Base-by-base conservation (phyloP, 2,888 invertebrate species). In the Tenthredo mesomela region DNA sequence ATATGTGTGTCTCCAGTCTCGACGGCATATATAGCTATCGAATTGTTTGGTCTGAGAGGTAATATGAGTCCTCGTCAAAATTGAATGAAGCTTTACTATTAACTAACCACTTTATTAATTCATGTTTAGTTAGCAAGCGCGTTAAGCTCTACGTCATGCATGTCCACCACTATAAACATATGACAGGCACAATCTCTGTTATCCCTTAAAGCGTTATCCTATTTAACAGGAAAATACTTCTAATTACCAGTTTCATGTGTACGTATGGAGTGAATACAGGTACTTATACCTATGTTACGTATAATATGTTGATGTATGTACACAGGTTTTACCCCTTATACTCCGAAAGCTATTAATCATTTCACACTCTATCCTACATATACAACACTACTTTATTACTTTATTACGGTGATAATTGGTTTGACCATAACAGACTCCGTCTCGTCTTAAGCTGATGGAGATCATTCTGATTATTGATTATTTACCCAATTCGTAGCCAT, bases 71-170 rank as follows among this genome's bases (percentile, higher is more conserved):
- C 67, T 70, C 33, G 82, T 82, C 82, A 65, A 82, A 82, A 70
- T 82, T 50, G 50, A 70, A 47, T 70, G 65, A 82, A 70, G 82
- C 82, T 70, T 82, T 67, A 67, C 67, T 67, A 67, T 33, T 9
- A 82, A 82, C 70, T 50, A 82, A 70, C 67, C 82, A 82, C 67
- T 82, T 70, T 67, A 70, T 47, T 82, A 67, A 82, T 82, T 82
- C 82, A 82, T 18, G 67, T 40, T 21, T n/a, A 25, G 65, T 67
- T 67, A 47, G 29, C 82, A 70, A 29, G 67, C 43, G 37, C 3
- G 54, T n/a, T 25, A 65, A 80, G 33, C 47, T 58, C 40, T 21
- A 21, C 54, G 80, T 18, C 61, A n/a, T 21, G 21, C 12, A 6
- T 47, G 58, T 37, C 37, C 37, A 61, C 58, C 29, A 61, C n/a